A percentile compares a stretch with the other conserved stretches of the same genome.
Conservation (phyloP, 2,888 invertebrate genomes). For the Drosophila koepferae region DNA sequence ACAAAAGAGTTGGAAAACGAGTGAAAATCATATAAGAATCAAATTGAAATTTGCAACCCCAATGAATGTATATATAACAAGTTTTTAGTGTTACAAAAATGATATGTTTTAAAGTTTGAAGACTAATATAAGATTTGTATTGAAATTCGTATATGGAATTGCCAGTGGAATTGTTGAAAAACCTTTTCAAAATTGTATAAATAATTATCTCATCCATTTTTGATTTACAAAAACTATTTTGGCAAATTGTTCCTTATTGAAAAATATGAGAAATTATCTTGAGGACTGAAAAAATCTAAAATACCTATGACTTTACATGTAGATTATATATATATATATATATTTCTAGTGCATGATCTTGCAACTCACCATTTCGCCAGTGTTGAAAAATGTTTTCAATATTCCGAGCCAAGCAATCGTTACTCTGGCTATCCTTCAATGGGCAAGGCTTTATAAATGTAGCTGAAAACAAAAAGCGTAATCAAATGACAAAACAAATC, state of each 20-base stretch:
- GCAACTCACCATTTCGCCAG: constrained; percentile 51
- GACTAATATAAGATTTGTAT: neutral
- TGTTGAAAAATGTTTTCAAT: constrained; percentile 52
- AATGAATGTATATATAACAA: too few species aligned
- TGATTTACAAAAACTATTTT: too few species aligned
- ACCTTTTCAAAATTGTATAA: neutral
- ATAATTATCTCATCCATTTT: too few species aligned
- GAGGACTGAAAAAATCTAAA: neutral
- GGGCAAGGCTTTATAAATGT: constrained; percentile 46
- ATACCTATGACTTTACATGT: too few species aligned
- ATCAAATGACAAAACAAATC: neutral
- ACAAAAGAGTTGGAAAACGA: neutral
- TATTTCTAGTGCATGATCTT: neutral
- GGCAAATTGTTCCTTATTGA: too few species aligned
- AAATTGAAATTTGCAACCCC: neutral
- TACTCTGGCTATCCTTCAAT: constrained; percentile 22
- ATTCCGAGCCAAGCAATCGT: constrained; percentile 26
- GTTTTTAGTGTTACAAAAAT: neutral
- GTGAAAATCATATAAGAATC: neutral
- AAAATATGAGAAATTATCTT: too few species aligned
- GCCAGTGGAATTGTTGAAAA: neutral
- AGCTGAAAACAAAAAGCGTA: constrained; percentile 23
- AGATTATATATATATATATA: neutral
- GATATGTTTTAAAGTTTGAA: too few species aligned
- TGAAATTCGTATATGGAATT: neutral